Base-by-base conservation (phyloP, 2,797 vertebrate genomes). In the Prionace glauca region DNA sequence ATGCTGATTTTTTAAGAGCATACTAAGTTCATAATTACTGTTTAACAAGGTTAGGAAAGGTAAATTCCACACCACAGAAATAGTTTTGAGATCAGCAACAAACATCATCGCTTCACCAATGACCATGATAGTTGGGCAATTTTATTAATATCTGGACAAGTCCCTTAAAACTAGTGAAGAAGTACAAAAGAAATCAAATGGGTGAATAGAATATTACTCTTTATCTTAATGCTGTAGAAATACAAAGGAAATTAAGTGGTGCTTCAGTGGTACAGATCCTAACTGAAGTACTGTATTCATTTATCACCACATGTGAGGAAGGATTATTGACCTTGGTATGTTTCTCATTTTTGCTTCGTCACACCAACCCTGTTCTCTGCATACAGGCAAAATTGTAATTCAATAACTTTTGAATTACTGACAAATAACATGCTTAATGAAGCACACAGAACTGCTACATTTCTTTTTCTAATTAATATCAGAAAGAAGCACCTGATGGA, bases 331-430 rank as follows among this genome's bases (percentile, higher is more conserved):
- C 10, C 74, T 77, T n/a, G n/a, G 79, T 18, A 77, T 45, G 0
- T 41, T 7, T 84, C 18, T 41, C 79, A 84, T 84, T 84, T 84
- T 20, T 84, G 14, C n/a, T 45, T 41, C 22, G 36, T 45, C 18
- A 41, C 16, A 20, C 79, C 36, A 41, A 22, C 8, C 10, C 36
- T 22, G 20, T 45, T 84, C 4, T 18, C 36, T 45, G 20, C 20
- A 9, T 16, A 16, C 36, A 84, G 36, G 41, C 16, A 84, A 84
- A 22, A 84, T 84, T 45, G 36, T 45, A 84, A 84, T 20, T 84
- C n/a, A 77, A 32, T 84, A 84, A 84, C 79, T 84, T 84, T 84
- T 84, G 79, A 84, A 45, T 84, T 45, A 84, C 41, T 84, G 79
- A 22, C 41, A 84, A 84, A 45, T 22, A 84, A 45, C 36, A 84